Evolutionary conservation across 2,888 invertebrate genomes (phyloP).

Genomic region (Caenorhabditis sinica): DNA sequence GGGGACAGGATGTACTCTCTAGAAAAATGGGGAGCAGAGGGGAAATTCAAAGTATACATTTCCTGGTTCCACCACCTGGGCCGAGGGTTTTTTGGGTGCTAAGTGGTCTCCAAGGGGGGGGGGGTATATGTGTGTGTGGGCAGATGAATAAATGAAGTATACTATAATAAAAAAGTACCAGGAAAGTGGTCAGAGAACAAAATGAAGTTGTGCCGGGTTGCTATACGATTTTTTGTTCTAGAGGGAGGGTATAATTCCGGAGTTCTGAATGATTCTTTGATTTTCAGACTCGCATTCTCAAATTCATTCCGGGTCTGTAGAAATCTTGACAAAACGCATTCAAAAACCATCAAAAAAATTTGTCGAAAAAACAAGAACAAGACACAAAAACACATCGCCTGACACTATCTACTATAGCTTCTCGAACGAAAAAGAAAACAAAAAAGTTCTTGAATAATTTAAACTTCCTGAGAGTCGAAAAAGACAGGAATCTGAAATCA

Average conservation of each 20-base stretch:
- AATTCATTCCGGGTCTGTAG: not conserved
- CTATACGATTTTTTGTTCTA: too few species aligned
- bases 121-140: not conserved
- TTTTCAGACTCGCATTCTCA: not conserved
- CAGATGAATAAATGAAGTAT: too few species aligned
- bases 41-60: slow-evolving; percentile 21
- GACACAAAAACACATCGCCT: not conserved
- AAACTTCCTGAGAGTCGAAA: slow-evolving; percentile 11
- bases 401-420: slow-evolving; percentile 13
- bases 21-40: not conserved
- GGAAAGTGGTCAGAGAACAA: not conserved
- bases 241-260: too few species aligned
- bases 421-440: not conserved
- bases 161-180: too few species aligned
- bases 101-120: not conserved
- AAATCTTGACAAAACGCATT: not conserved
- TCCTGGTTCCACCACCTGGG: slow-evolving; percentile 5
- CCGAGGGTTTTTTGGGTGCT: not conserved
- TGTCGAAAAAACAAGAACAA: not conserved
- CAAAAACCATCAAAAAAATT: too few species aligned
- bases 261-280: too few species aligned
- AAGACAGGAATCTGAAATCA: slow-evolving; percentile 41
- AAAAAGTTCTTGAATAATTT: slow-evolving; percentile 35
- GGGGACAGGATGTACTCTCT: slow-evolving; percentile 24
- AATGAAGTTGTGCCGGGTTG: too few species aligned